phyloP scores from a whole-genome alignment of 1,140 invertebrate species.

The Dendroctonus ponderosae region DNA sequence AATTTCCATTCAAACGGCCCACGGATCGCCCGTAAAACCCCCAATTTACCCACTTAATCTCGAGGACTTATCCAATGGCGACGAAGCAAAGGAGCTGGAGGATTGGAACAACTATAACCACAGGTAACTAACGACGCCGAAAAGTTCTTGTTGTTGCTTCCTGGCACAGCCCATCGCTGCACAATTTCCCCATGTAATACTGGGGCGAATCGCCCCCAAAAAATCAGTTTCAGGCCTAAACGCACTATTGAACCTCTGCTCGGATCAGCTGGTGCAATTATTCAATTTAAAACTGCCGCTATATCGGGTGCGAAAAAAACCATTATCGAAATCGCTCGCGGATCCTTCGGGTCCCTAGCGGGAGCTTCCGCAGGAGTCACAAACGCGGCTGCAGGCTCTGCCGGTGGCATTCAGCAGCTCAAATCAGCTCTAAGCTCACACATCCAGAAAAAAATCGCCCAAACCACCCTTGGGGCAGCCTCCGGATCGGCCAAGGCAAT shows the following conservation, averaged over 20 bases:
- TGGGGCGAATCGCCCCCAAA: slow-evolving; percentile 1
- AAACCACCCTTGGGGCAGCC: not conserved
- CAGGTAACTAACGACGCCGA: slow-evolving; percentile 9
- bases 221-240: slow-evolving; percentile 26
- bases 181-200: not conserved
- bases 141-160: not conserved
- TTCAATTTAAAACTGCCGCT: slow-evolving; percentile 8
- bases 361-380: slow-evolving; percentile 5
- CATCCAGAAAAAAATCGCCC: slow-evolving; percentile 8
- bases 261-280: slow-evolving; percentile 10
- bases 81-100: slow-evolving; percentile 35
- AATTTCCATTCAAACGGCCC: slow-evolving; percentile 25
- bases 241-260: slow-evolving; percentile 1
- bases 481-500: slow-evolving; percentile 4
- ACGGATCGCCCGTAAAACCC: slow-evolving; percentile 33
- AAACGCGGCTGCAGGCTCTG: not conserved
- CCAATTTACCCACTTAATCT: slow-evolving; percentile 35
- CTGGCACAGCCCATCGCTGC: not conserved
- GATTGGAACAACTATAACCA: slow-evolving; percentile 34
- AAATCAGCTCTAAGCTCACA: slow-evolving; percentile 9
- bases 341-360: slow-evolving; percentile 1
- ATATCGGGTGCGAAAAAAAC: slow-evolving; percentile 8
- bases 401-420: slow-evolving; percentile 5
- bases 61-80: slow-evolving; percentile 36
- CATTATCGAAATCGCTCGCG: slow-evolving; percentile 5